Base-by-base conservation (phyloP, 2,797 vertebrate species). In the Xenentodon cancila region DNA sequence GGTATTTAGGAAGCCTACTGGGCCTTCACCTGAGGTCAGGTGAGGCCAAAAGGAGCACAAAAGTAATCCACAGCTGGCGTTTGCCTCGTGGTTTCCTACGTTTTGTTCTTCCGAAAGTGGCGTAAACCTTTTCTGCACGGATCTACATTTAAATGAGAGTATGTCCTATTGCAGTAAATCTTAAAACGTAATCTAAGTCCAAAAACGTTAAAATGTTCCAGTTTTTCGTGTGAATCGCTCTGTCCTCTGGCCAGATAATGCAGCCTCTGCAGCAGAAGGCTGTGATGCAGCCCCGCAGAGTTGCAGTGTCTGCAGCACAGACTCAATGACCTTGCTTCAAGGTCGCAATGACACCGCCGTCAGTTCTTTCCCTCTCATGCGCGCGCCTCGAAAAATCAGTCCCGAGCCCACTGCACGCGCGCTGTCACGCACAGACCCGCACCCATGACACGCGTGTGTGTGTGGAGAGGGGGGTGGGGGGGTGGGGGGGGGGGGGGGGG, bases 311-410 rank as follows among this genome's bases (percentile, higher is more conserved):
- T 89, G 93, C 92, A 89, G 93, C 89, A 86, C 81, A 87, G 88
- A 83, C 89, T 45, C 43, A 17, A 51, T 90, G 91, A 93, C 93
- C 92, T 94, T 94, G 88, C 73, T 81, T 92, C 90, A 94, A 94
- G 93, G 93, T 94, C 93, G 91, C 87, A 90, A 66, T 93, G 92
- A 92, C 93, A 93, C 74, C 54, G 61, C 80, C 87, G 91, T 89
- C 88, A 89, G 83, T 84, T 82, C 25, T 86, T 80, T 82, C 82
- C 82, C 43, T 84, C 80, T 79, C 66, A 15, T 60, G 83, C 75
- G 75, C 83, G 80, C 84, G 54, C 5, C 76, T 71, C 59, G 75
- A 58, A 59, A 72, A 53, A 71, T 9, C 42, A 16, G 7, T 75
- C 74, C 68, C 58, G 59, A 56, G 62, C 71, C 56, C 32, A 34